Conservation (phyloP, 2,888 invertebrate genomes). For the Amiota communis region DNA sequence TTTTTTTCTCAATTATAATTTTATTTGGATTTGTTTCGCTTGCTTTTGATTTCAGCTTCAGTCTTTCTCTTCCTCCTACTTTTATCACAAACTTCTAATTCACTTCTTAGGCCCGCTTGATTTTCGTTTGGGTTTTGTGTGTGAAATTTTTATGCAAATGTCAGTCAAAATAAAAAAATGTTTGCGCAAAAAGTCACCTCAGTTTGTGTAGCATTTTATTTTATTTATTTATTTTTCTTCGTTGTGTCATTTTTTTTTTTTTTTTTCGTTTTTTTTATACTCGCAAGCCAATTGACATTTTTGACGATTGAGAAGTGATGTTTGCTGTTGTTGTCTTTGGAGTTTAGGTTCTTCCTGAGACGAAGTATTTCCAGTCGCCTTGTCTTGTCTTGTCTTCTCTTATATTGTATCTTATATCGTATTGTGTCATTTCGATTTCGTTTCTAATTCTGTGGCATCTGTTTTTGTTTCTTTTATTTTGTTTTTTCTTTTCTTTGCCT, state of each 20-base stretch:
- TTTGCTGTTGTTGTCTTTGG: not conserved
- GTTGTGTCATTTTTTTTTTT: too few relatives aligned
- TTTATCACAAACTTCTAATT: not conserved
- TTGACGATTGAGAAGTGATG: not conserved
- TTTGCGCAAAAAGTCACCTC: conserved; percentile 12
- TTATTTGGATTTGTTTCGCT: conserved; percentile 7
- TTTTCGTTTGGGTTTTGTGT: not conserved
- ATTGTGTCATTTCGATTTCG: too few relatives aligned
- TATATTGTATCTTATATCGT: too few relatives aligned
- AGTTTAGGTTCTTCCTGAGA: too few relatives aligned
- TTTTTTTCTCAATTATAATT: not conserved
- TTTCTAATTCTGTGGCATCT: too few relatives aligned
- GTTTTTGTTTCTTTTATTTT: too few relatives aligned
- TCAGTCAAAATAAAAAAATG: not conserved
- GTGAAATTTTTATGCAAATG: conserved; percentile 18
- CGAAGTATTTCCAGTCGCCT: too few relatives aligned
- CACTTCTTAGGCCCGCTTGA: too few relatives aligned
- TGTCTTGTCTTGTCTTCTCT: too few relatives aligned
- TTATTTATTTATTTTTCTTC: not conserved
- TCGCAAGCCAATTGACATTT: not conserved
- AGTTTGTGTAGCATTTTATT: conserved; percentile 1
- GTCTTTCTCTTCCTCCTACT: not conserved
- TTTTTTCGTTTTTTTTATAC: too few relatives aligned
- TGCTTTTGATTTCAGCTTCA: not conserved
- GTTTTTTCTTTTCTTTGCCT: too few relatives aligned